phyloP scores from a whole-genome alignment of 1,140 invertebrate genomes.

The Lucilia cuprina region DNA sequence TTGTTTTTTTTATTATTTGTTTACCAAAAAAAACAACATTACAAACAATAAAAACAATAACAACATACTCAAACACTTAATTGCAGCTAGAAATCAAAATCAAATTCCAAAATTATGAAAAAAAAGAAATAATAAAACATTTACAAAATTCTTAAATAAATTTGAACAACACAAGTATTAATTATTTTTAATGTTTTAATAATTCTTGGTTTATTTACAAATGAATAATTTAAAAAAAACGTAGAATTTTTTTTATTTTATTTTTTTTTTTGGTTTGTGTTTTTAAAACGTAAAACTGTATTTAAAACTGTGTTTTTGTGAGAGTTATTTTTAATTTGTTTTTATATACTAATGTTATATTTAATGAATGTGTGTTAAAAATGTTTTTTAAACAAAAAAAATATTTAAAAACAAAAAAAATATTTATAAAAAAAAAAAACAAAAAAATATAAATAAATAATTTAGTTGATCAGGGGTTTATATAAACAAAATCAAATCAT shows the following conservation, averaged over 20 bases:
- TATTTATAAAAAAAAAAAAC: constrained; percentile 41
- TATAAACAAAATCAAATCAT: constrained; percentile 48
- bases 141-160: neutral
- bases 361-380: constrained; percentile 13
- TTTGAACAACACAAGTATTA: neutral
- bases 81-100: neutral
- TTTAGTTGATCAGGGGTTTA: constrained; percentile 55
- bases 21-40: neutral
- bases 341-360: neutral
- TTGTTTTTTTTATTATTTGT: neutral
- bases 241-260: constrained; percentile 7
- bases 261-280: constrained; percentile 20
- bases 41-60: neutral
- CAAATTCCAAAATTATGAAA: neutral
- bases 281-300: constrained; percentile 27
- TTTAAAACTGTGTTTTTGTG: constrained; percentile 29
- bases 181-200: neutral
- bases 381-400: constrained; percentile 8
- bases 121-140: neutral
- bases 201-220: neutral
- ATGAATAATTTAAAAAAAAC: neutral
- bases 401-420: constrained; percentile 5
- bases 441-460: constrained; percentile 40
- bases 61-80: constrained; percentile 7
- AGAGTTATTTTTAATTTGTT: neutral